Conservation (phyloP, 2,113 vertebrate genomes). For the Tonatia bakeri region DNA sequence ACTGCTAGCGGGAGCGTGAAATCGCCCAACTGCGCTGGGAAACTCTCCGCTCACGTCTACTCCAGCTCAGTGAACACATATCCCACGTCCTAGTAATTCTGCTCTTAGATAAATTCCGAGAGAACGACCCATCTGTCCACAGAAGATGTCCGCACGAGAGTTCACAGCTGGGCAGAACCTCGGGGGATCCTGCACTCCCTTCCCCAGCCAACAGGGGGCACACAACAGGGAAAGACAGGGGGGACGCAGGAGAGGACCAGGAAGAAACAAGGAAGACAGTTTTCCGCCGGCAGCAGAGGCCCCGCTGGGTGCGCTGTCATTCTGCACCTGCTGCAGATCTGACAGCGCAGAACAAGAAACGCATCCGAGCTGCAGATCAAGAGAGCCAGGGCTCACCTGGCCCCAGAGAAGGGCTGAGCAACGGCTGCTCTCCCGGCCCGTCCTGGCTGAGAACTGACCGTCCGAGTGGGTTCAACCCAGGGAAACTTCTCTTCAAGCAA, state of each 20-base stretch:
- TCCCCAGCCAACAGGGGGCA: neutral
- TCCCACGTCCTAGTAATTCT: neutral
- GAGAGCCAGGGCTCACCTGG: neutral
- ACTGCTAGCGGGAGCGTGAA: rapidly evolving
- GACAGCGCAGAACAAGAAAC: neutral
- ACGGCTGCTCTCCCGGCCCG: neutral
- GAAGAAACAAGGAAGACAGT: neutral
- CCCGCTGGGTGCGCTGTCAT: rapidly evolving
- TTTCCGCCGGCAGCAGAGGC: neutral
- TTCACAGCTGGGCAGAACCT: neutral
- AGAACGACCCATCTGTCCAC: neutral
- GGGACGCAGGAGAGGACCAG: rapidly evolving
- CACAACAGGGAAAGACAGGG: neutral
- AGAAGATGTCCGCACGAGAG: rapidly evolving
- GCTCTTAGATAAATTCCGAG: too few species aligned
- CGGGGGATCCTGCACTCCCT: neutral
- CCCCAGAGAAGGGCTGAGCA: too few species aligned
- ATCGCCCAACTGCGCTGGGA: neutral
- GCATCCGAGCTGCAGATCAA: rapidly evolving
- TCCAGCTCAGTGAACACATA: too few species aligned
- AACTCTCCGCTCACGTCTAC: neutral
- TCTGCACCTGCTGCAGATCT: neutral
- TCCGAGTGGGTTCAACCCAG: neutral
- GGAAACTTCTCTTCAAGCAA: neutral
- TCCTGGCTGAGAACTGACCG: neutral